Evolutionary conservation across 2,888 invertebrate species (phyloP), one percentile per base, ranked within the genome.

Genomic region (Parapristionchus giblindavisi): DNA sequence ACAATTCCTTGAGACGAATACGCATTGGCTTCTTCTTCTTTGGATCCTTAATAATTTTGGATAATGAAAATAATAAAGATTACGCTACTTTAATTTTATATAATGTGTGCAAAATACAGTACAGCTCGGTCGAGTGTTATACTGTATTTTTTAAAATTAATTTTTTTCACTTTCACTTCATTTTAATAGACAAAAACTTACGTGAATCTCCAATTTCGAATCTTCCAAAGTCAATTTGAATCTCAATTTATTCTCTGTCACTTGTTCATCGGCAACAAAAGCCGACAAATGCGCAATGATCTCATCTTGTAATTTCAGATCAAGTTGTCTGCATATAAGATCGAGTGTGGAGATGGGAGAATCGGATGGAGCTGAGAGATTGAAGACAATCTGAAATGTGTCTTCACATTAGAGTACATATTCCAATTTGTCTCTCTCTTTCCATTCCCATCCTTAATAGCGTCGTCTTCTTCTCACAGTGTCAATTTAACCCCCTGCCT

Each of bases 211-310:
- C 63, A 85, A 78, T 6, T 76, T 61, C 8, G 83, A 81, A n/a
- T 85, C 76, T 11, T 77, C 54, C 14, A 85, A 73, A 17, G 65
- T 48, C 24, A 85, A 65, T 0, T 48, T 65, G 21, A 85, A 75
- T 38, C 78, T 70, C 8, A 84, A 51, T 34, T 78, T 81, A 72
- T 77, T 85, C 74, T 79, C 80, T 17, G 75, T 76, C 17, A 75
- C 70, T 32, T 78, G 76, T 48, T 84, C 83, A 65, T 82, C 81
- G 32, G 79, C 72, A 21, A 81, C 77, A 66, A 85, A 85, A 0
- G 84, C 79, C 1, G 81, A 77, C 38, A 85, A 61, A 76, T 85
- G 83, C 3, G 81, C 76, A 21, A 85, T 61, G 58, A 85, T 81
- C 73, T 83, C 82, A 75, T 85, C 85, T 48, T 80, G 79, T 51